Percentiles rank a stretch among this genome's conserved stretches.
These are phyloP conservation scores for Opisthocomus hoazin DNA, from an alignment of 2,113 vertebrate genomes.

Conservation along the genomic window DNA sequence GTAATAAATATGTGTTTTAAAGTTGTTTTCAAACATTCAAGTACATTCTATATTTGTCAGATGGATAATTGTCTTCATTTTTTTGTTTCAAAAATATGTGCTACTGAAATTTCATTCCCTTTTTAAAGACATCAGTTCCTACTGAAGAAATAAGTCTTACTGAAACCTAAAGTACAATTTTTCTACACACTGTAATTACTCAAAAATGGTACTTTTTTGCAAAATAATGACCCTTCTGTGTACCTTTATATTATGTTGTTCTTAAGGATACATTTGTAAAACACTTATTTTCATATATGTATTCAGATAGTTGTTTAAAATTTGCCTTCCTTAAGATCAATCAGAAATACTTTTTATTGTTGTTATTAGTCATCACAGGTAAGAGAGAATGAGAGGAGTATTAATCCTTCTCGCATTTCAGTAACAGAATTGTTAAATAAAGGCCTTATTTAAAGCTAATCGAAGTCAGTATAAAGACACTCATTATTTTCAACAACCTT, in stretches of 20 bases:
- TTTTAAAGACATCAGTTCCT: background rate
- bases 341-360: background rate
- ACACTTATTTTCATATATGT: background rate
- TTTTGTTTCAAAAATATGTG: background rate
- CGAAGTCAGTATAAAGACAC: background rate
- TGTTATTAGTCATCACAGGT: background rate
- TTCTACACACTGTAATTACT: background rate
- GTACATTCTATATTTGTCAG: background rate
- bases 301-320: background rate
- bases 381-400: background rate
- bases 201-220: fast-evolving
- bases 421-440: background rate
- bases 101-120: background rate
- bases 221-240: background rate
- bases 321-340: background rate
- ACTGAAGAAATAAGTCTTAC: background rate
- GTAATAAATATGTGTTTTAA: background rate
- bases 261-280: background rate
- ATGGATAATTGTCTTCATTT: background rate
- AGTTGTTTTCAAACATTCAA: background rate
- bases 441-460: background rate
- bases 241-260: background rate
- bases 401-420: background rate
- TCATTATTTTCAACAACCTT: background rate
- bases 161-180: background rate